A percentile compares a stretch with the other conserved stretches of the same genome.
Evolutionary conservation across 2,888 invertebrate genomes (phyloP).

Genomic region (Acronicta alni): DNA sequence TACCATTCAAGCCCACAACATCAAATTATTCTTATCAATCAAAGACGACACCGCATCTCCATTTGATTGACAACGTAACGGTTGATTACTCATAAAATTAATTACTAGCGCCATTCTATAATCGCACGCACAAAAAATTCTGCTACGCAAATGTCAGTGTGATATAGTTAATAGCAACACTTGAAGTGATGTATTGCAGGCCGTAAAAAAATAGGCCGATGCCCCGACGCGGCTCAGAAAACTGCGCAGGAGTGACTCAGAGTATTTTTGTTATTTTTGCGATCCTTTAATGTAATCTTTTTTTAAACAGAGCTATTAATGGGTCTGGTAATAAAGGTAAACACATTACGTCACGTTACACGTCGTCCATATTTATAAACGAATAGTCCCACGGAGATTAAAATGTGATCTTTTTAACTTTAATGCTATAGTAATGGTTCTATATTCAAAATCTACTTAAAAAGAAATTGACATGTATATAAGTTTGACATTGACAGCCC

Average conservation of each 20-base stretch:
- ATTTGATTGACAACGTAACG: slow-evolving; percentile 51
- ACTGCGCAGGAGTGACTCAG: slow-evolving; percentile 51
- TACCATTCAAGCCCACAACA: slow-evolving; percentile 10
- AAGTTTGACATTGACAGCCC: no score
- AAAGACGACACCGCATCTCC: slow-evolving; percentile 18
- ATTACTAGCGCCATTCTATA: slow-evolving; percentile 38
- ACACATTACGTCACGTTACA: no score
- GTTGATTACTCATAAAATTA: slow-evolving; percentile 30
- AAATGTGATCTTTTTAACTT: no score
- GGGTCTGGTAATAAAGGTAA: no score
- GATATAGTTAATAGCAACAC: slow-evolving; percentile 35
- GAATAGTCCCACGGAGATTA: no score
- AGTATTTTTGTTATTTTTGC: slow-evolving; percentile 25
- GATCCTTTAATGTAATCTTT: slow-evolving; percentile 20
- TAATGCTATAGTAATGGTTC: no score
- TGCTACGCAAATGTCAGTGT: slow-evolving; percentile 26
- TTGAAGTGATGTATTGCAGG: slow-evolving; percentile 58
- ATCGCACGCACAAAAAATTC: slow-evolving; percentile 34
- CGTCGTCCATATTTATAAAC: no score
- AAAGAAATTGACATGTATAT: no score
- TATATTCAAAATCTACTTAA: no score
- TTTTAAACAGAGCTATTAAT: slow-evolving; percentile 5
- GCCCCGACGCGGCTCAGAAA: slow-evolving; percentile 49
- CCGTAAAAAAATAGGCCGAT: slow-evolving; percentile 68
- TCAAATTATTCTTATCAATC: slow-evolving; percentile 26